phyloP scores from a whole-genome alignment of 2,888 invertebrate genomes.

The Dione juno region DNA sequence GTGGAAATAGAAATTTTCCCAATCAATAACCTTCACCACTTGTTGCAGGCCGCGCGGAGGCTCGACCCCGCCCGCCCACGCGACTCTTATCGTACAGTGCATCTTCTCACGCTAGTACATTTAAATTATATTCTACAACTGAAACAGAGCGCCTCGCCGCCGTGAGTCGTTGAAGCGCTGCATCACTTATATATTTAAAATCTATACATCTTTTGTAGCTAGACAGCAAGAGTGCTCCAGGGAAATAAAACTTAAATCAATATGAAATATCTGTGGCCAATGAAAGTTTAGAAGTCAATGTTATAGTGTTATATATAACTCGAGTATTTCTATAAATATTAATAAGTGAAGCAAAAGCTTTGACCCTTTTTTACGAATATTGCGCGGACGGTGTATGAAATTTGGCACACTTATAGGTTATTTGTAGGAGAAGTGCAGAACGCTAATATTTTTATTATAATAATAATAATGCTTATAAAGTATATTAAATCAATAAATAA shows the following conservation, averaged over 20 bases:
- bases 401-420: no score
- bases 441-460: no score
- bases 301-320: no score
- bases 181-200: background rate
- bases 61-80: background rate
- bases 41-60: constrained; percentile 20
- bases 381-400: no score
- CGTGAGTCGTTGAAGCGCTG: background rate
- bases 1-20: constrained; percentile 25
- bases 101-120: background rate
- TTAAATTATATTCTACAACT: background rate
- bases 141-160: background rate
- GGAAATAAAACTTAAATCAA: background rate
- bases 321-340: no score
- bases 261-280: no score
- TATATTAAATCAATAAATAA: no score
- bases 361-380: no score
- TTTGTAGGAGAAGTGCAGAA: no score
- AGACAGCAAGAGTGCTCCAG: background rate
- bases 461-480: background rate
- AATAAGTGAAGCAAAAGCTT: no score
- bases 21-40: constrained; percentile 30
- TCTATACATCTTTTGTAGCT: background rate
- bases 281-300: no score
- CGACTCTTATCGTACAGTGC: constrained; percentile 6